phyloP scores from a whole-genome alignment of 2,113 vertebrate species.

The Cyrtonyx montezumae region DNA sequence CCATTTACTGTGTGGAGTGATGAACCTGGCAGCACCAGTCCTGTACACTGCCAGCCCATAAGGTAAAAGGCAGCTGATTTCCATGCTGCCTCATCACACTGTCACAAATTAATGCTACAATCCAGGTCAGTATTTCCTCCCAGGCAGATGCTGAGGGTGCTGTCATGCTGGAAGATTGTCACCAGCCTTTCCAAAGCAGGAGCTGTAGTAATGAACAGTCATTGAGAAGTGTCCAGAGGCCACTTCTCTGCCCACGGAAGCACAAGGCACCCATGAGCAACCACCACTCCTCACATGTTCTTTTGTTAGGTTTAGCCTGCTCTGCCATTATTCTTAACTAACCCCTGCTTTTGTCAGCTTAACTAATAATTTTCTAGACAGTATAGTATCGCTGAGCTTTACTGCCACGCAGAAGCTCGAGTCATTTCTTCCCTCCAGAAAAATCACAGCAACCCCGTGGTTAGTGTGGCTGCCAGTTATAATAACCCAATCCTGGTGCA shows the following conservation, averaged over 20 bases:
- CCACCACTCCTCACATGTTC: fast-evolving
- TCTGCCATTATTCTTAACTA: background rate
- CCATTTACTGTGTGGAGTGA: conserved; percentile 50
- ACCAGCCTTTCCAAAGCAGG: conserved; percentile 74
- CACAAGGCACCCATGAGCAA: background rate
- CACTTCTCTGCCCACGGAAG: background rate
- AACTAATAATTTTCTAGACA: background rate
- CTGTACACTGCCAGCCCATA: conserved; percentile 77
- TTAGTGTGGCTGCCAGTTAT: background rate
- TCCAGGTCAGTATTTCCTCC: conserved; percentile 70
- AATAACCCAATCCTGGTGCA: background rate
- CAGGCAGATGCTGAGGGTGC: conserved; percentile 80
- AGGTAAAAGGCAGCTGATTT: conserved; percentile 79
- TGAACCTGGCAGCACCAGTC: conserved; percentile 39
- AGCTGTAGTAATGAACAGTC: conserved; percentile 78
- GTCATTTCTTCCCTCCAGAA: background rate
- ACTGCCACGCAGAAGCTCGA: background rate
- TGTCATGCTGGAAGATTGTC: conserved; percentile 71
- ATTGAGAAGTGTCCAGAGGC: conserved; percentile 1
- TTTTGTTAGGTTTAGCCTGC: background rate
- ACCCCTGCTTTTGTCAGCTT: background rate
- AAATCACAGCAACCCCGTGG: background rate
- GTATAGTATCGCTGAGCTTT: background rate
- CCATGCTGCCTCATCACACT: conserved; percentile 77
- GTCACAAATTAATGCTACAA: conserved; percentile 62